These are phyloP conservation scores for Kobus ellipsiprymnus DNA, from an alignment of 2,113 vertebrate genomes.

Conservation along the genomic window DNA sequence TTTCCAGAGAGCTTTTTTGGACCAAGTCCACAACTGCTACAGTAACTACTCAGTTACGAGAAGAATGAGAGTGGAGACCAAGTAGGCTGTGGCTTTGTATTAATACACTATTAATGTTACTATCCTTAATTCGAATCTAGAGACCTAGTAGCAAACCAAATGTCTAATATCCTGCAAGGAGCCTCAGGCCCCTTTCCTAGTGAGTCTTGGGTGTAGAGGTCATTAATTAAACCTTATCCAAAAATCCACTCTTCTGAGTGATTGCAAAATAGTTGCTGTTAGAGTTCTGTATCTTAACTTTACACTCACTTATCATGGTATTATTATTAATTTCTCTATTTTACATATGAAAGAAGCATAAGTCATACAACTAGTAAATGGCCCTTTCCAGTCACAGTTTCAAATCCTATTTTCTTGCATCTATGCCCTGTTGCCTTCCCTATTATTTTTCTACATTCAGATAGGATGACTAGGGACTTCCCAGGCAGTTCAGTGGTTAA, in stretches of 20 bases:
- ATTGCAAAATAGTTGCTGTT: not conserved
- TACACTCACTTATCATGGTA: not conserved
- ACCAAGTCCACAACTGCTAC: not conserved
- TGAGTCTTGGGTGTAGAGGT: not conserved
- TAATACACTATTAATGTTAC: not conserved
- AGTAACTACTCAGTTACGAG: not conserved
- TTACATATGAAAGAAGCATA: not conserved
- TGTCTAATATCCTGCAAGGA: not conserved
- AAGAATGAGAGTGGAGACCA: not conserved
- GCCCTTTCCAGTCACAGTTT: not conserved
- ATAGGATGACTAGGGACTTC: not conserved
- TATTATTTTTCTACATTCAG: not conserved
- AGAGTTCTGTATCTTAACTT: not conserved
- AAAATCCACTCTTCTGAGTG: not conserved
- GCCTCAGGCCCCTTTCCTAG: not conserved
- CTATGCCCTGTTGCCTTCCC: not conserved
- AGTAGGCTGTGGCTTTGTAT: not conserved
- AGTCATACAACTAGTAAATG: not conserved
- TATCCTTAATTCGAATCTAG: not conserved
- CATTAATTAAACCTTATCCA: not conserved
- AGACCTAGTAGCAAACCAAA: not conserved
- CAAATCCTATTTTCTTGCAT: not conserved
- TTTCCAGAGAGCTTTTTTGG: constrained; percentile 44
- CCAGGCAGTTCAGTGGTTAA: not conserved
- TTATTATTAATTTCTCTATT: not conserved